phyloP scores from a whole-genome alignment of 2,888 invertebrate species.

The Sarcophaga carnaria region DNA sequence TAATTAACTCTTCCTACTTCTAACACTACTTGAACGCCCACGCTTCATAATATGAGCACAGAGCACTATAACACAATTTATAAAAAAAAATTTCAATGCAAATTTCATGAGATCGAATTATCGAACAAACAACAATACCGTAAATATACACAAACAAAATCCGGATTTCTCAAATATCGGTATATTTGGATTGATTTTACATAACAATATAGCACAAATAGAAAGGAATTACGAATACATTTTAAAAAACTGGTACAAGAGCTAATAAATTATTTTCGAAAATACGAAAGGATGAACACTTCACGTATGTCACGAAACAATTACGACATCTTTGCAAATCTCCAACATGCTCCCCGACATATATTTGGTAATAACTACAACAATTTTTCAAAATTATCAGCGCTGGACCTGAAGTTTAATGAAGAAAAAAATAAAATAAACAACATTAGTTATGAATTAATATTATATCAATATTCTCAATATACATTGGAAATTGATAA shows the following conservation, averaged over 20 bases:
- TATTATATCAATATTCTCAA: neutral
- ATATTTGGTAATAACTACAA: no score
- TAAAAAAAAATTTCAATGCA: neutral
- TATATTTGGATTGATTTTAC: neutral
- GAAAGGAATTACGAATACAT: neutral
- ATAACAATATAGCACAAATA: neutral
- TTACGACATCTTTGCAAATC: no score
- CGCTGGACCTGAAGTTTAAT: no score
- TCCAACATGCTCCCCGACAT: no score
- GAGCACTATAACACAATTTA: slow-evolving; percentile 14
- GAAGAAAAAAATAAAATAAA: no score
- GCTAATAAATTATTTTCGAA: no score
- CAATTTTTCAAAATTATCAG: no score
- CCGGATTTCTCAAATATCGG: neutral
- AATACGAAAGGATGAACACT: no score
- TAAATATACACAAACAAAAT: neutral
- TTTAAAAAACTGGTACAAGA: no score
- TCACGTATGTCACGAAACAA: no score
- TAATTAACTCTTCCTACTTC: no score
- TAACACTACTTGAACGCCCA: neutral
- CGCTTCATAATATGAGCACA: slow-evolving; percentile 49
- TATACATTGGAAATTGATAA: neutral
- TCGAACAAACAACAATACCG: neutral
- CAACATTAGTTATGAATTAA: neutral
- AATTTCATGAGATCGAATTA: neutral